Evolutionary conservation across 2,888 invertebrate species (phyloP), one percentile per base, ranked within the genome.

Genomic region (Molanna angustata): DNA sequence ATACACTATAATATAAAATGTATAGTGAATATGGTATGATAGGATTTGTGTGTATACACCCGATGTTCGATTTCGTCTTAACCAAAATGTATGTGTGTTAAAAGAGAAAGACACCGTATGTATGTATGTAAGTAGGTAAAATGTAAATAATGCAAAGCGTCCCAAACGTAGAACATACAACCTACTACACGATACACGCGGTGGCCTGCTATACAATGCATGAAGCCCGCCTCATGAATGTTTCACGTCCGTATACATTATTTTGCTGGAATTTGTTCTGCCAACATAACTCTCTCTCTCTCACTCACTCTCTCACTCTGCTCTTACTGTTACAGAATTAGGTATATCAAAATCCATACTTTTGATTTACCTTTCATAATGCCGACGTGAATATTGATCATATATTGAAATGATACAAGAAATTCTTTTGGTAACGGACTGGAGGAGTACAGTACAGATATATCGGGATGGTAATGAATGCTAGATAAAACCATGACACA

Each of bases 131-230:
- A 21, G 14, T n/a, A 42, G 37, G 48, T 43, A 39, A 47, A 45
- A 54, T 33, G 49, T 58, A 54, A 58, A 58, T 58, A 53, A 58
- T 58, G 58, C 56, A 58, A 43, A 42, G 37, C 42, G 56, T 54
- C 56, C 56, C 58, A 44, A 54, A 55, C 46, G 58, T 58, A 55
- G 55, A 58, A 54, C 52, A 55, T 58, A 53, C 56, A 56, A 45
- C 47, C 16, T 9, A 17, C 17, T 19, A n/a, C 33, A 35, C 32
- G n/a, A n/a, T n/a, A n/a, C n/a, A n/a, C n/a, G n/a, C 52, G 54
- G 49, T 49, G 50, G 45, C 48, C 53, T 54, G 58, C 58, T 59
- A 59, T 59, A 59, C 49, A 51, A 59, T 59, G 58, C 58, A 59
- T 59, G 58, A 59, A 52, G 31, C 58, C 51, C 37, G 49, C 32